These are phyloP conservation scores for Ctenosaura bakeri DNA, from an alignment of 2,797 vertebrate genomes.

Conservation along the genomic window DNA sequence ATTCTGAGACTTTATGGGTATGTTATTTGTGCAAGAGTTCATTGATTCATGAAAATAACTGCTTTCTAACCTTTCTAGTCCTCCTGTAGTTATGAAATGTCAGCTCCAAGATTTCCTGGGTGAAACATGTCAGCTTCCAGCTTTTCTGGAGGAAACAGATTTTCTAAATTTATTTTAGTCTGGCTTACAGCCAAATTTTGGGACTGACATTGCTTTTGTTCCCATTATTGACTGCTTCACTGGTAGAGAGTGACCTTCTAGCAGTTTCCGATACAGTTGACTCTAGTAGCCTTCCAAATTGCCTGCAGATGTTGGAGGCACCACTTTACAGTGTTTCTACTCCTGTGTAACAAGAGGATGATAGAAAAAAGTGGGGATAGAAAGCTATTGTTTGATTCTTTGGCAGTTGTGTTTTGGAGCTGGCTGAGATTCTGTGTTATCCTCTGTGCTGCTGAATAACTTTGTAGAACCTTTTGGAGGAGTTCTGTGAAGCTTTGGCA, in stretches of 20 bases:
- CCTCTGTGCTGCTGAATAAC: too few species aligned
- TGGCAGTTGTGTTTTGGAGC: background rate
- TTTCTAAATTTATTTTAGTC: background rate
- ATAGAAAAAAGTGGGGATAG: background rate
- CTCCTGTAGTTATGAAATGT: too few species aligned
- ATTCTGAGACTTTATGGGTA: background rate
- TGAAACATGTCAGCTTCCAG: background rate
- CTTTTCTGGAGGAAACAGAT: constrained; percentile 14
- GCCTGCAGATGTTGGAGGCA: background rate
- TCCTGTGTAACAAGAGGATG: background rate
- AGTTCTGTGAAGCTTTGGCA: background rate
- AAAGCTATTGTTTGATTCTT: background rate
- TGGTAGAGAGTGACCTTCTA: background rate
- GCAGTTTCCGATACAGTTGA: background rate
- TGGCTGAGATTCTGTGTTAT: too few species aligned
- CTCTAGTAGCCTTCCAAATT: background rate
- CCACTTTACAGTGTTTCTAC: background rate
- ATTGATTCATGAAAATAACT: background rate
- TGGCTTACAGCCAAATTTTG: background rate
- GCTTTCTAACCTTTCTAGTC: background rate
- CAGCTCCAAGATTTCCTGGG: background rate
- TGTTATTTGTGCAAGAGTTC: background rate
- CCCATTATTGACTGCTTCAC: background rate
- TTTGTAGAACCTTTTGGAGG: too few species aligned
- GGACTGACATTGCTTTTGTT: background rate